Evolutionary conservation across 2,797 vertebrate species (phyloP).

Genomic region (Rallus crepitans): DNA sequence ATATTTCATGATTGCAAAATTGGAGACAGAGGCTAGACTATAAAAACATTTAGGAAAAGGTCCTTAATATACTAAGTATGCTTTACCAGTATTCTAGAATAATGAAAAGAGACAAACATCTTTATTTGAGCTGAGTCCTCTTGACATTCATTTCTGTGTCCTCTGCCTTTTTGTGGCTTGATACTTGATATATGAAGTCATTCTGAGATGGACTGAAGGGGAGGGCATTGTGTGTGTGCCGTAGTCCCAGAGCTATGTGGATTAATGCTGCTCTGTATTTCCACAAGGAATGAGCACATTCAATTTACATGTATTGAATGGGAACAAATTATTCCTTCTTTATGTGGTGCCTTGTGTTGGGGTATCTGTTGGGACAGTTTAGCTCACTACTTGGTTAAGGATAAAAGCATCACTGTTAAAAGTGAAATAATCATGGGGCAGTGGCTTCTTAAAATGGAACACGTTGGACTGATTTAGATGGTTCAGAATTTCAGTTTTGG

Average conservation of each 20-base stretch:
- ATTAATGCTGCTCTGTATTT: conserved; percentile 39
- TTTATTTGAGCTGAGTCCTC: conserved; percentile 16
- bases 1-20: conserved; percentile 59
- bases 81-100: conserved; percentile 14
- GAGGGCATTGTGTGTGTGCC: background rate
- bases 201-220: conserved; percentile 29
- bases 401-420: background rate
- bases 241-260: background rate
- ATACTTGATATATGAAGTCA: conserved; percentile 20
- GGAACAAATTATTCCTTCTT: conserved; percentile 49
- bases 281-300: conserved; percentile 21
- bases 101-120: conserved; percentile 16
- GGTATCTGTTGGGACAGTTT: background rate
- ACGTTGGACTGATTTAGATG: background rate
- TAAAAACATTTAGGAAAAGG: conserved; percentile 49
- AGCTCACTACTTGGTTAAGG: background rate
- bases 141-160: conserved; percentile 43
- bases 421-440: background rate
- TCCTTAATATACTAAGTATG: conserved; percentile 40
- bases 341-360: conserved; percentile 12
- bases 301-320: conserved; percentile 37
- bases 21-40: conserved; percentile 15
- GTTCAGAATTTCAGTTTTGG: background rate
- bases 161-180: conserved; percentile 55
- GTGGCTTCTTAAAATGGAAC: background rate